Conservation (phyloP, 2,797 vertebrate species). For the Tapirus indicus region DNA sequence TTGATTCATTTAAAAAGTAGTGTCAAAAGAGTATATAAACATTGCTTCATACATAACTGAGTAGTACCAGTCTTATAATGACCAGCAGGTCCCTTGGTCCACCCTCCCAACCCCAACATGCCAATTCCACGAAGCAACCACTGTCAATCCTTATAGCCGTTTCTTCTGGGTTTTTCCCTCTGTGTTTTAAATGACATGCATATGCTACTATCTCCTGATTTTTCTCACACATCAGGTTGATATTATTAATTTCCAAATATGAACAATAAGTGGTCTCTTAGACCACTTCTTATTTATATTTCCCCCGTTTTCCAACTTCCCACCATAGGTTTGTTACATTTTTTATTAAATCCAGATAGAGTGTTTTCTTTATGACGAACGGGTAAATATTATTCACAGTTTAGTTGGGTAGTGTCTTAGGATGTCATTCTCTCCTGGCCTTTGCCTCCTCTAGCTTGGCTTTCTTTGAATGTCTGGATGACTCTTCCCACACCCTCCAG, state of each 20-base stretch:
- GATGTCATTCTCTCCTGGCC: not conserved
- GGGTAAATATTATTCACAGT: not conserved
- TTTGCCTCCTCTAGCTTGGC: not conserved
- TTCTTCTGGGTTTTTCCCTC: not conserved
- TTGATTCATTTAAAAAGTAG: not conserved
- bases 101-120: not conserved
- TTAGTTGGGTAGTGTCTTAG: not conserved
- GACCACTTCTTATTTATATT: not conserved
- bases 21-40: not conserved
- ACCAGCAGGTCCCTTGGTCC: not conserved
- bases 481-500: conserved; percentile 60
- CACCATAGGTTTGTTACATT: not conserved
- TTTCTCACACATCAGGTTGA: not conserved
- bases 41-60: not conserved
- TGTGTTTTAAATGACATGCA: not conserved
- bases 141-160: not conserved
- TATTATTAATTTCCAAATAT: not conserved
- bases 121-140: not conserved
- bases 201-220: not conserved
- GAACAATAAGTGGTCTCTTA: not conserved
- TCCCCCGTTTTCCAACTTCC: not conserved
- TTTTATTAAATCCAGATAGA: not conserved
- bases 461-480: conserved; percentile 37
- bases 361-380: not conserved
- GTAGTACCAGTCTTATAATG: no score